phyloP scores from a whole-genome alignment of 1,140 invertebrate species.

The Geopemphigus sp. region DNA sequence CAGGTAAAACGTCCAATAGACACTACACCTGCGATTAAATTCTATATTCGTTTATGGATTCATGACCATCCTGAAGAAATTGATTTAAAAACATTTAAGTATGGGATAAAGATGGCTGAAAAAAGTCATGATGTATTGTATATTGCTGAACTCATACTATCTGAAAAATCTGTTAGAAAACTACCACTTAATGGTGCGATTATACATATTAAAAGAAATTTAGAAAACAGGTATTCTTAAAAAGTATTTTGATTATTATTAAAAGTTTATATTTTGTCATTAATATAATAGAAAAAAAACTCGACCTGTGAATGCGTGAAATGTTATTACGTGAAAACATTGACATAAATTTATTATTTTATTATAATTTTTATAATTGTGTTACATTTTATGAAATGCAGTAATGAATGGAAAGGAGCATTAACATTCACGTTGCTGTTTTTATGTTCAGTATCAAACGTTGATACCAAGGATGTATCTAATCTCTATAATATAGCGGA shows the following conservation, averaged over 20 bases:
- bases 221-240: constrained; percentile 19
- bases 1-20: constrained; percentile 46
- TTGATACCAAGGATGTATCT: constrained; percentile 24
- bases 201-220: constrained; percentile 40
- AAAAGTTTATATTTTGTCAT: too few relatives aligned
- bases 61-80: constrained; percentile 22
- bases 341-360: neutral
- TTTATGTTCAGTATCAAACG: constrained; percentile 13
- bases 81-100: constrained; percentile 42
- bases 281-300: too few relatives aligned
- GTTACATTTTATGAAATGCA: neutral
- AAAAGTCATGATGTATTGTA: constrained; percentile 42
- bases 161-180: constrained; percentile 26
- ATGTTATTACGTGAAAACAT: neutral
- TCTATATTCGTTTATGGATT: constrained; percentile 33
- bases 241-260: too few relatives aligned
- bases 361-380: neutral
- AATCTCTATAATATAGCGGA: constrained; percentile 16
- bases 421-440: constrained; percentile 25
- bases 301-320: neutral
- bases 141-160: constrained; percentile 32
- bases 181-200: constrained; percentile 12
- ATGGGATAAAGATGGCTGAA: constrained; percentile 37
- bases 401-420: constrained; percentile 36
- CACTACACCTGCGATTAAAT: constrained; percentile 28